phyloP scores from a whole-genome alignment of 2,797 vertebrate genomes.

The Acanthurus lineatus region DNA sequence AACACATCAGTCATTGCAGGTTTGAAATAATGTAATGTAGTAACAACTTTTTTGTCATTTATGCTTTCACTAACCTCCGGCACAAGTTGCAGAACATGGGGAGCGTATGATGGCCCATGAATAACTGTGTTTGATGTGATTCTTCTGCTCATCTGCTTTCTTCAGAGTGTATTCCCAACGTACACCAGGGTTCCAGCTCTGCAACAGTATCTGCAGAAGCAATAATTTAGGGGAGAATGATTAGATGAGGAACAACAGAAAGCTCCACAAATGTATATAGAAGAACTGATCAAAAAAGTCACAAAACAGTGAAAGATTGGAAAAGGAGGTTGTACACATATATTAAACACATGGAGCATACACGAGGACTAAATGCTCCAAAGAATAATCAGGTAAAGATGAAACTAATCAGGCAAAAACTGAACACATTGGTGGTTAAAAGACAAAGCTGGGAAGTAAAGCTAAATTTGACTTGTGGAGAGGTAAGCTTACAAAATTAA shows the following conservation, averaged over 20 bases:
- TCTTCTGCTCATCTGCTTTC: conserved; percentile 76
- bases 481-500: too few relatives aligned
- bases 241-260: not conserved
- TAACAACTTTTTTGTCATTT: not conserved
- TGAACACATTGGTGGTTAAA: too few relatives aligned
- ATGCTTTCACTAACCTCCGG: conserved; percentile 84
- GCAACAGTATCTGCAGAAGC: conserved; percentile 88
- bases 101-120: conserved; percentile 89
- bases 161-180: conserved; percentile 90
- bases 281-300: not conserved
- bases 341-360: too few relatives aligned
- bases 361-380: too few relatives aligned
- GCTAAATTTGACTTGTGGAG: too few relatives aligned
- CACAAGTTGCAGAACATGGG: conserved; percentile 90
- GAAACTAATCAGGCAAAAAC: too few relatives aligned
- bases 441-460: too few relatives aligned
- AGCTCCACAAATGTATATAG: not conserved
- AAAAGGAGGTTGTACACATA: not conserved
- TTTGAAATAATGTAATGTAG: conserved; percentile 14
- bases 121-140: conserved; percentile 85
- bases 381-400: too few relatives aligned
- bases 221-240: not conserved
- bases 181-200: conserved; percentile 91
- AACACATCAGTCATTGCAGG: not conserved
- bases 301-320: not conserved